phyloP scores from a whole-genome alignment of 2,113 vertebrate genomes.

The rat (Rattus norvegicus) region GRCr8 NC_086021.1:48988001-48988500 shows the following conservation, averaged over 20 bases:
- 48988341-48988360: not conserved
- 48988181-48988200: not conserved
- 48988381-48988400: not conserved
- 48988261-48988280: not conserved
- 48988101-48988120: not conserved
- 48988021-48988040: not conserved
- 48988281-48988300: not conserved
- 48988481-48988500: not conserved
- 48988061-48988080: not conserved
- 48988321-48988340: not conserved
- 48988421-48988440: not conserved
- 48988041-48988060: not conserved
- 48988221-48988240: not conserved
- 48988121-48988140: not conserved
- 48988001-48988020: not conserved
- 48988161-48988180: slow-evolving; percentile 22
- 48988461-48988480: not conserved
- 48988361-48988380: not conserved
- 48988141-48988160: slow-evolving; percentile 15
- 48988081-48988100: not conserved
- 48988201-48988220: not conserved
- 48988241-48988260: not conserved
- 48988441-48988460: not conserved
- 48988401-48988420: slow-evolving; percentile 16
- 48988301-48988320: not conserved